Evolutionary conservation across 2,113 vertebrate genomes (phyloP).

Genomic region (Hippocampus comes): DNA sequence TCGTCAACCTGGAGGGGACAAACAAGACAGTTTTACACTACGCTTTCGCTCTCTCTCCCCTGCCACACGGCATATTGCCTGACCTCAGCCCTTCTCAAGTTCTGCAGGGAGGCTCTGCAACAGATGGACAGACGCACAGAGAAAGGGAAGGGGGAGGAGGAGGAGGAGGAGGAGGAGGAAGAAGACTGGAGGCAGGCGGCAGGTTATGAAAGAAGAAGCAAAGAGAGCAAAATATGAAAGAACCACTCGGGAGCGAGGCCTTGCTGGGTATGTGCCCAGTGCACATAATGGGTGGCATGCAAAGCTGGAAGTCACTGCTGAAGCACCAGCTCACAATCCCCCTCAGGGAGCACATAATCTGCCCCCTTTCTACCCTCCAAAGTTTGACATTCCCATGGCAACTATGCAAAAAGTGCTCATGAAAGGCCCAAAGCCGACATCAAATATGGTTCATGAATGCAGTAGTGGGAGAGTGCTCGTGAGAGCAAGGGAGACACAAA

Average conservation of each 20-base stretch:
- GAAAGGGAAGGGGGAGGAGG: slow-evolving; percentile 22
- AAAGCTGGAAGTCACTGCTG: slow-evolving; percentile 34
- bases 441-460: slow-evolving; percentile 58
- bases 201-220: slow-evolving; percentile 57
- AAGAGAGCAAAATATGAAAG: slow-evolving; percentile 22
- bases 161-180: slow-evolving; percentile 8
- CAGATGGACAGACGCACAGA: slow-evolving; percentile 63
- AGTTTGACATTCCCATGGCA: slow-evolving; percentile 67
- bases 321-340: slow-evolving; percentile 30
- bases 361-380: slow-evolving; percentile 26
- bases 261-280: neutral
- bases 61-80: slow-evolving; percentile 63
- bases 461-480: slow-evolving; percentile 40
- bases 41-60: slow-evolving; percentile 2
- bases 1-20: slow-evolving; percentile 87
- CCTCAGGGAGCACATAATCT: slow-evolving; percentile 42
- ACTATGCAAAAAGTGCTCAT: slow-evolving; percentile 56
- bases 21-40: slow-evolving; percentile 47
- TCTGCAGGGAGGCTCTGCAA: slow-evolving; percentile 66
- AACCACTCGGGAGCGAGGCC: slow-evolving; percentile 25
- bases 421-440: slow-evolving; percentile 49
- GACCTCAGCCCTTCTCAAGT: slow-evolving; percentile 72
- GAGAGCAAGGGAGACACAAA: slow-evolving; percentile 35
- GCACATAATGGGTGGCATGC: slow-evolving; percentile 13
- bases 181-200: slow-evolving; percentile 37